Conservation (phyloP, 2,888 invertebrate species). For the Diloba caeruleocephala region DNA sequence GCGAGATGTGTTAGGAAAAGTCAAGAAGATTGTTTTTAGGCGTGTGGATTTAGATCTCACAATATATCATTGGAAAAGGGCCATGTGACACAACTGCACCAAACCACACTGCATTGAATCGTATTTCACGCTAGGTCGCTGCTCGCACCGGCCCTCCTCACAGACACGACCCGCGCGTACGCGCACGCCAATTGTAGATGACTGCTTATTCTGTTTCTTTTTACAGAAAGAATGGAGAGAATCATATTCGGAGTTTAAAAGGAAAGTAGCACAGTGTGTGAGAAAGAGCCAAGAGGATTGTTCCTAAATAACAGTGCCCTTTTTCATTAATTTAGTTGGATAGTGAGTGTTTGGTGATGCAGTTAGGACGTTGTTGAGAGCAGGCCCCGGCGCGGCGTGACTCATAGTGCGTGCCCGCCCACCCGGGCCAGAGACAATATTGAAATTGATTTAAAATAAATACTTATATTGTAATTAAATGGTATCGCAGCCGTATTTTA, state of each 20-base stretch:
- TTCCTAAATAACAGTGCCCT: conserved; percentile 93
- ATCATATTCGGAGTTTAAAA: conserved; percentile 98
- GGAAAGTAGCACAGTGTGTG: conserved; percentile 99
- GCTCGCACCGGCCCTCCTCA: conserved; percentile 63
- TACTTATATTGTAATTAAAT: conserved; percentile 88
- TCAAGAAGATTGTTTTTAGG: conserved; percentile 99
- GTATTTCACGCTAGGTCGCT: conserved; percentile 66
- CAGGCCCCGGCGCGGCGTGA: conserved; percentile 69
- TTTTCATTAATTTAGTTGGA: conserved; percentile 84
- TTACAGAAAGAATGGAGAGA: conserved; percentile 99
- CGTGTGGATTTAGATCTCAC: conserved; percentile 75
- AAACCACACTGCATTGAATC: conserved; percentile 63
- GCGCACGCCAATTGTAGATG: conserved; percentile 85
- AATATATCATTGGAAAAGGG: conserved; percentile 81
- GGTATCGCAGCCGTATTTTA: conserved; percentile 88
- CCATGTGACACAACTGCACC: conserved; percentile 70
- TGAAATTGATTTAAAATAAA: conserved; percentile 88
- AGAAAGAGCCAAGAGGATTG: conserved; percentile 99
- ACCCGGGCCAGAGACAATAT: conserved; percentile 86
- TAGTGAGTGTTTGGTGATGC: conserved; percentile 86
- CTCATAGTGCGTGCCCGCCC: conserved; percentile 70
- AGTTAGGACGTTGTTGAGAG: conserved; percentile 74
- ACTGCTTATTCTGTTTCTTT: conserved; percentile 85
- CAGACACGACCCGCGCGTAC: conserved; percentile 62
- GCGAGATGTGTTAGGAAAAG: conserved; percentile 99